Conservation (phyloP, 2,113 vertebrate species). For the Platysteira castanea region DNA sequence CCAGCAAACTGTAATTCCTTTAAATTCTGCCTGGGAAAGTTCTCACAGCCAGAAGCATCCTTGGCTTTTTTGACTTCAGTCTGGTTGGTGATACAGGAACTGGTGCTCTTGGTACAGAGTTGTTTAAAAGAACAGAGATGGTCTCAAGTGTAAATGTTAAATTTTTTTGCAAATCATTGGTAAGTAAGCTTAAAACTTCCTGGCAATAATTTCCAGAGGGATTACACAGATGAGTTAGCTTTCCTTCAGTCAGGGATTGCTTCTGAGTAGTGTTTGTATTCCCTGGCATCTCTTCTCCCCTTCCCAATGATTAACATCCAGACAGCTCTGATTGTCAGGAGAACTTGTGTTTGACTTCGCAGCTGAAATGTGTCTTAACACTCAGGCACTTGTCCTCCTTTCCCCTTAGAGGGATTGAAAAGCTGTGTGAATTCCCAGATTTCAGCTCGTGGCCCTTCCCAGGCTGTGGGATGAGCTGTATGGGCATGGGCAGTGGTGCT, state of each 20-base stretch:
- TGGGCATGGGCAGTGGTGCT: not conserved
- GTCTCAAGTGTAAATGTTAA: not conserved
- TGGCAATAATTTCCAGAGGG: slow-evolving; percentile 7
- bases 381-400: not conserved
- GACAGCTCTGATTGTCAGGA: not conserved
- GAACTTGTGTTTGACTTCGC: not conserved
- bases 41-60: not conserved
- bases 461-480: not conserved
- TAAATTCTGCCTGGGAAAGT: not conserved
- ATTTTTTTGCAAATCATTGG: not conserved
- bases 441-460: not conserved
- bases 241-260: not conserved
- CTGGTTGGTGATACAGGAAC: not conserved
- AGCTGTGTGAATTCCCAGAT: not conserved
- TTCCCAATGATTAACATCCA: not conserved
- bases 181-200: not conserved
- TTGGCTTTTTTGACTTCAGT: not conserved
- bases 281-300: not conserved
- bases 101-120: not conserved
- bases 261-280: not conserved
- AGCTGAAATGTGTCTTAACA: not conserved
- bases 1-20: not conserved
- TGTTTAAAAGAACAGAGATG: not conserved
- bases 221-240: not conserved
- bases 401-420: not conserved